Evolutionary conservation across 2,113 vertebrate species (phyloP).

Genomic region (Dryoscopus gambensis): DNA sequence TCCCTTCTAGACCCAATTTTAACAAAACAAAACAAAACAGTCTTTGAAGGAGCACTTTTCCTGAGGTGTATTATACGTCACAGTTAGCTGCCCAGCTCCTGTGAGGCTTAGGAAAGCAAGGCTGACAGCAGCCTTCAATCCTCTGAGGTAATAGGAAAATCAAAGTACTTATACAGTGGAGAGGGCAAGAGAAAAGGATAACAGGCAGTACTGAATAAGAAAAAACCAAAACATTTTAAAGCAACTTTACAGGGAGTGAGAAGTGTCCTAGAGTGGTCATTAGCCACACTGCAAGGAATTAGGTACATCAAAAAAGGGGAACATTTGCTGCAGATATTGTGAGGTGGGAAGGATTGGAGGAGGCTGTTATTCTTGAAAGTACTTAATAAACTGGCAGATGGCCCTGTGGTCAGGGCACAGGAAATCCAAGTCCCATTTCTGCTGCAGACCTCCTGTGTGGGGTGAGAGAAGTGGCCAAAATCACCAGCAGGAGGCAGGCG

Average conservation of each 20-base stretch:
- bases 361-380: background rate
- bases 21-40: too few relatives aligned
- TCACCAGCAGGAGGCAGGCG: background rate
- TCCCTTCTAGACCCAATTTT: background rate
- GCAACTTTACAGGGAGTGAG: background rate
- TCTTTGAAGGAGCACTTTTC: background rate
- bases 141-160: background rate
- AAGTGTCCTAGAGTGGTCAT: conserved; percentile 21
- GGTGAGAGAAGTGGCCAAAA: background rate
- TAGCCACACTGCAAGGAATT: background rate
- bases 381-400: conserved; percentile 17
- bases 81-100: background rate
- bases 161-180: background rate
- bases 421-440: background rate
- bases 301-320: background rate
- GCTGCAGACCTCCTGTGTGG: background rate
- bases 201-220: background rate
- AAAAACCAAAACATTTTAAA: background rate
- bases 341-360: background rate
- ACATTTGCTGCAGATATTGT: conserved; percentile 28
- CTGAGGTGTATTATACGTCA: background rate
- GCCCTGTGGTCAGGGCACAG: background rate
- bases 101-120: background rate
- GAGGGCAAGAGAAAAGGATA: background rate
- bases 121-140: background rate